Conservation (phyloP, 2,888 invertebrate genomes). For the Epistrophe grossulariae region DNA sequence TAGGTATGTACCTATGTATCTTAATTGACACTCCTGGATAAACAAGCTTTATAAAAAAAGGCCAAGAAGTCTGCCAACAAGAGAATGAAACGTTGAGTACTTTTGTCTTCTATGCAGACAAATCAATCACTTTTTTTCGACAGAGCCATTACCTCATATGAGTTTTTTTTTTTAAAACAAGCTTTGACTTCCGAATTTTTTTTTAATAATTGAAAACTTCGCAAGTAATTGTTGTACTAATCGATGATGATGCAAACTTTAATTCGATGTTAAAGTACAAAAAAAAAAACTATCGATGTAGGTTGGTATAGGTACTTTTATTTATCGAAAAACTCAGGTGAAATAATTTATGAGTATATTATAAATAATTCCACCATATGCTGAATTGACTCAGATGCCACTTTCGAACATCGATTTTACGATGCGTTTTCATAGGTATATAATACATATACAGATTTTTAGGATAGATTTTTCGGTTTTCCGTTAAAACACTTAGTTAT, state of each 20-base stretch:
- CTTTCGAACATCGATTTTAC: slow-evolving; percentile 71
- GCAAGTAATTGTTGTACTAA: slow-evolving; percentile 9
- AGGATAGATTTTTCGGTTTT: neutral
- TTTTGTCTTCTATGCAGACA: slow-evolving; percentile 42
- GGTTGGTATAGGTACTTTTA: neutral
- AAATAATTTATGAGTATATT: neutral
- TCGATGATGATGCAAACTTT: slow-evolving; percentile 55
- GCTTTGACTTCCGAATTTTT: slow-evolving; percentile 1
- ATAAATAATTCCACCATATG: slow-evolving; percentile 51
- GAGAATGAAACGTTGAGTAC: slow-evolving; percentile 7
- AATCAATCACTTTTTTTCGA: slow-evolving; percentile 48
- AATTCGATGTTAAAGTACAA: neutral
- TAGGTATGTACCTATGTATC: neutral
- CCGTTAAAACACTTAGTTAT: slow-evolving; percentile 2
- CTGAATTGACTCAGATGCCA: slow-evolving; percentile 55
- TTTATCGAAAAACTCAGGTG: neutral
- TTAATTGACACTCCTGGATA: slow-evolving; percentile 29
- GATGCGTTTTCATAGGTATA: slow-evolving; percentile 45
- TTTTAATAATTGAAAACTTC: neutral
- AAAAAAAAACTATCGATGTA: neutral
- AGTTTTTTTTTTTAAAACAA: neutral
- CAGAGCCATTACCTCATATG: slow-evolving; percentile 39
- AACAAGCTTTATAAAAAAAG: slow-evolving; percentile 10
- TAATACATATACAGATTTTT: slow-evolving; percentile 16
- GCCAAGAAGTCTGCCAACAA: slow-evolving; percentile 17